Conservation (phyloP, 1,140 invertebrate genomes). For the Rhagoletis zephyria region DNA sequence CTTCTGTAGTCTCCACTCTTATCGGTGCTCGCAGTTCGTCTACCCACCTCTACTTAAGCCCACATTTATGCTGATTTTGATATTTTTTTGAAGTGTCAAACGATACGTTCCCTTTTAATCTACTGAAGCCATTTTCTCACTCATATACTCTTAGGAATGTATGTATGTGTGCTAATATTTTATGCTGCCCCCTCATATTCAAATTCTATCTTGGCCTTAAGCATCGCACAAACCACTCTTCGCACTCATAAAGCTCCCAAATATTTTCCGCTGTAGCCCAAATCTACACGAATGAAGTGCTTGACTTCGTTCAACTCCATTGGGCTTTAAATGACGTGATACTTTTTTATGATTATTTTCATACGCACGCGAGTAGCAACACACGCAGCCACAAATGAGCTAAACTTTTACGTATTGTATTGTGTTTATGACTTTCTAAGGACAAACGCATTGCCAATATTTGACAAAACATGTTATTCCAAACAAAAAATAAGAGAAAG, state of each 20-base stretch:
- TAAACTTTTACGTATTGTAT: background rate
- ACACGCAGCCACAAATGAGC: background rate
- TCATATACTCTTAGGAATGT: too few species aligned
- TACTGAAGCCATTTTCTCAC: too few species aligned
- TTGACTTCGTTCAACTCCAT: slow-evolving; percentile 2
- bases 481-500: too few species aligned
- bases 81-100: too few species aligned
- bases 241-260: background rate
- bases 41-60: background rate
- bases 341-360: slow-evolving; percentile 3
- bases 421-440: slow-evolving; percentile 14
- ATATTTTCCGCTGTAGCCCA: background rate
- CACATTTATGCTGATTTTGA: background rate
- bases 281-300: slow-evolving; percentile 14
- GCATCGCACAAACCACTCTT: background rate
- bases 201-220: background rate
- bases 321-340: slow-evolving; percentile 13
- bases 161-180: background rate
- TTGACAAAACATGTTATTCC: background rate
- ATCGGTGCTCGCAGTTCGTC: background rate
- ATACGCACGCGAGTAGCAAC: background rate
- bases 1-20: background rate
- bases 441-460: slow-evolving; percentile 5
- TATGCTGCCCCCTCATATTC: background rate
- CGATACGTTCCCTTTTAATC: too few species aligned